Conservation (phyloP, 2,888 invertebrate genomes). For the Mechanitis mazaeus region DNA sequence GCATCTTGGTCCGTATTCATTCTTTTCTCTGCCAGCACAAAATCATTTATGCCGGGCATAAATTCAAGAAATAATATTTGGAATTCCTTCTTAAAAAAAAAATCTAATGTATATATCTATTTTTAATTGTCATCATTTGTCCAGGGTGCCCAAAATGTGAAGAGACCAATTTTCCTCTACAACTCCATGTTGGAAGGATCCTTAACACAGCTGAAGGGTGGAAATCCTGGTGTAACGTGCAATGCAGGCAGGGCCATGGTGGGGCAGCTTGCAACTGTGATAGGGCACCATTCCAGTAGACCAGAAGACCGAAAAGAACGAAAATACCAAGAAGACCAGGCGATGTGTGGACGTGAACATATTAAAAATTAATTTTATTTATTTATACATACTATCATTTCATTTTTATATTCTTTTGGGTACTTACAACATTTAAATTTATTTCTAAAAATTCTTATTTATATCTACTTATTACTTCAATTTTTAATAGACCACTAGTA, state of each 20-base stretch:
- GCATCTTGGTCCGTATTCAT: no score
- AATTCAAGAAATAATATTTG: no score
- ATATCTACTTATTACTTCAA: no score
- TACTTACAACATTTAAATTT: no score
- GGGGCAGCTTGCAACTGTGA: conserved; percentile 87
- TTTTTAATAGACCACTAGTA: neutral
- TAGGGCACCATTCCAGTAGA: conserved; percentile 76
- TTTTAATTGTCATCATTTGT: neutral
- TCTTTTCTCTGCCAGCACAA: no score
- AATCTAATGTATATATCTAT: neutral
- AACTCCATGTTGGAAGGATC: conserved; percentile 28
- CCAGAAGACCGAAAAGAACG: conserved; percentile 16
- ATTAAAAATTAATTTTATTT: neutral
- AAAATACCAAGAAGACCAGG: conserved; percentile 11
- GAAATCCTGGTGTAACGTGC: conserved; percentile 79
- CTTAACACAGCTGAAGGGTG: conserved; percentile 70
- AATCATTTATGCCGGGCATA: no score
- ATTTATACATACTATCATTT: conserved; percentile 1
- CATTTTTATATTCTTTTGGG: no score
- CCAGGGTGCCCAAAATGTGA: conserved; percentile 66
- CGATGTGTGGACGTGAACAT: neutral
- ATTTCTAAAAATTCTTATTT: no score
- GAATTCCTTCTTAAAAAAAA: no score
- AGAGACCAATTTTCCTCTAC: conserved; percentile 19
- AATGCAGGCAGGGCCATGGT: conserved; percentile 82